Percentiles rank a stretch among this genome's conserved stretches.
Evolutionary conservation across 1,140 invertebrate genomes (phyloP).

Genomic region (Thaumetopoea pityocampa): DNA sequence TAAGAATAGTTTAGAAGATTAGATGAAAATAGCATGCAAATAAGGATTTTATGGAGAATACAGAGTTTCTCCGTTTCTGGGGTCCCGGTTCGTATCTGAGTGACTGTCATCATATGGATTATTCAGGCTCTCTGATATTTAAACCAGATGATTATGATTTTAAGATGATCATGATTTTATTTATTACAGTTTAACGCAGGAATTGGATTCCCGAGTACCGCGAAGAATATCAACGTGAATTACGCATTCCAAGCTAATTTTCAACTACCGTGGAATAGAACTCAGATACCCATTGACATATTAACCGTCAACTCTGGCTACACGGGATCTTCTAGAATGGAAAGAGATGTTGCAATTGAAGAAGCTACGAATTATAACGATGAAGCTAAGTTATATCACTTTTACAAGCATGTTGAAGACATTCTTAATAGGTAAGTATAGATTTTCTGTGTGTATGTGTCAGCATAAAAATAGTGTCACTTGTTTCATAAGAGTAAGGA

Average conservation of each 20-base stretch:
- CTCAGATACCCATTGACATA: conserved; percentile 60
- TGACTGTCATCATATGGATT: too few relatives aligned
- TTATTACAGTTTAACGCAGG: conserved; percentile 60
- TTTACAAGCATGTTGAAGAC: conserved; percentile 59
- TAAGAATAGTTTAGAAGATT: too few relatives aligned
- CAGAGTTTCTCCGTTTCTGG: too few relatives aligned
- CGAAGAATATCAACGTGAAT: conserved; percentile 49
- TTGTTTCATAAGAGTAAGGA: too few relatives aligned
- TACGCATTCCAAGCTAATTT: conserved; percentile 70
- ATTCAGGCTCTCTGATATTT: too few relatives aligned
- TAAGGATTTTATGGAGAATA: too few relatives aligned
- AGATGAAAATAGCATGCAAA: too few relatives aligned
- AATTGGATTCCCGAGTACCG: conserved; percentile 46
- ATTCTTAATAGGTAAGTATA: conserved; percentile 47
- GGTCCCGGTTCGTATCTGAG: too few relatives aligned
- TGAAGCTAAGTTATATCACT: conserved; percentile 50
- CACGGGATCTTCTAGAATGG: conserved; percentile 38
- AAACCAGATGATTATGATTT: too few relatives aligned
- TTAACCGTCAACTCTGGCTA: conserved; percentile 53
- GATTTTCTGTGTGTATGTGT: too few relatives aligned
- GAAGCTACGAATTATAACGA: conserved; percentile 32
- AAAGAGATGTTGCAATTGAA: conserved; percentile 27
- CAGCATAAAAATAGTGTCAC: too few relatives aligned
- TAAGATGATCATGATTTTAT: conserved; percentile 3
- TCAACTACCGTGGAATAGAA: conserved; percentile 59